Conservation (phyloP, 2,888 invertebrate species). For the Pheosia tremula region DNA sequence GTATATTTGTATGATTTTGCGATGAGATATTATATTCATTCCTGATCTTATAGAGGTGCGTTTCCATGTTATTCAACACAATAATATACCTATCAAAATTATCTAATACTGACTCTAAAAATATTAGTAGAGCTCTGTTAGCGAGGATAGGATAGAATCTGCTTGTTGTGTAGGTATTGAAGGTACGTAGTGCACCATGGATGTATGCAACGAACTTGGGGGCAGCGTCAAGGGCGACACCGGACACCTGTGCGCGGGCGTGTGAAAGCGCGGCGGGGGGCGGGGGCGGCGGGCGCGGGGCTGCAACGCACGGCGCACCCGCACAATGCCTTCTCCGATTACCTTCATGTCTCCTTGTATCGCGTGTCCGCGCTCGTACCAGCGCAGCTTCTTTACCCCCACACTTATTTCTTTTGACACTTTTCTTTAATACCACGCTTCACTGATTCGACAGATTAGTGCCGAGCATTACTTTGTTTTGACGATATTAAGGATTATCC, state of each 20-base stretch:
- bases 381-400: conserved; percentile 56
- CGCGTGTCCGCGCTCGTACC: conserved; percentile 62
- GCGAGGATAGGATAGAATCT: neutral
- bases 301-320: conserved; percentile 78
- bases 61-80: neutral
- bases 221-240: conserved; percentile 79
- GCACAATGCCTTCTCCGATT: conserved; percentile 81
- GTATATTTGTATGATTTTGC: neutral
- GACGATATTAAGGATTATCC: conserved; percentile 36
- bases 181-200: conserved; percentile 24
- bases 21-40: neutral
- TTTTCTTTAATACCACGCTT: conserved; percentile 66
- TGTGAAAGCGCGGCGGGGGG: conserved; percentile 72
- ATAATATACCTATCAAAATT: no score
- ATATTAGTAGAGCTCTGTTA: neutral
- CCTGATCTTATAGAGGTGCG: neutral
- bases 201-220: conserved; percentile 66
- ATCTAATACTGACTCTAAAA: no score
- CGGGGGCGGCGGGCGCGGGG: conserved; percentile 41
- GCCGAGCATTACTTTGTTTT: conserved; percentile 45
- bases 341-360: conserved; percentile 78
- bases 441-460: conserved; percentile 61
- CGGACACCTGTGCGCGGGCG: conserved; percentile 81
- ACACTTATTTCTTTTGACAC: conserved; percentile 75
- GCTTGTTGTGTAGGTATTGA: neutral